A percentile compares a stretch with the other conserved stretches of the same genome.
Evolutionary conservation across 2,113 vertebrate genomes (phyloP).

Genomic region (Bos taurus): ARS-UCD2.0 NC_037336.1:56482501-56483000

Average conservation of each 20-base stretch:
- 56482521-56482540: background rate
- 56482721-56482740: background rate
- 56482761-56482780: background rate
- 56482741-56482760: background rate
- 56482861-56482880: background rate
- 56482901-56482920: background rate
- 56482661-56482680: background rate
- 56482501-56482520: background rate
- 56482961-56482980: background rate
- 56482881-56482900: background rate
- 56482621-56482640: background rate
- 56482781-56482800: background rate
- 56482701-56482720: background rate
- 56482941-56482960: constrained; percentile 22
- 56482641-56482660: background rate
- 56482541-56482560: background rate
- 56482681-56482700: background rate
- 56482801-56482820: background rate
- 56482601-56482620: background rate
- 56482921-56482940: background rate
- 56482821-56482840: constrained; percentile 1
- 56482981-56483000: background rate
- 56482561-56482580: background rate
- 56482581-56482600: background rate
- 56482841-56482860: background rate